These are phyloP conservation scores for Aleiodes testaceus DNA, from an alignment of 2,888 invertebrate genomes.

Conservation along the genomic window DNA sequence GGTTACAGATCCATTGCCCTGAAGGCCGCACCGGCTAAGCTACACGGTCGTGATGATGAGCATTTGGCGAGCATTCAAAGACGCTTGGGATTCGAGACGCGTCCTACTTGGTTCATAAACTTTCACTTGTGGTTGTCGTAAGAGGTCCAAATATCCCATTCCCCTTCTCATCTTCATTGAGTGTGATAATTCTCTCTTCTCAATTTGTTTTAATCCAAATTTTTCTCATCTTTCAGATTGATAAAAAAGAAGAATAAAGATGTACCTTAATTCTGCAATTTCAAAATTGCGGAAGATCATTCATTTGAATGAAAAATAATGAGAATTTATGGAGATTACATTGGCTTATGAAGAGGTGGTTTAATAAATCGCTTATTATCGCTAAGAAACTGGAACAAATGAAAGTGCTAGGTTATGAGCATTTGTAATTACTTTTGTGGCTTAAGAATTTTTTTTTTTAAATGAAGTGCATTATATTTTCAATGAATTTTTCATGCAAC, in stretches of 20 bases:
- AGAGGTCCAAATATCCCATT: slow-evolving; percentile 64
- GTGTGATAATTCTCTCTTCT: slow-evolving; percentile 36
- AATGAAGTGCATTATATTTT: too few relatives aligned
- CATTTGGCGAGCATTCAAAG: slow-evolving; percentile 66
- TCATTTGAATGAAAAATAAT: slow-evolving; percentile 1
- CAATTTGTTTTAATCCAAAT: not conserved
- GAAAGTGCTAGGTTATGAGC: slow-evolving; percentile 19
- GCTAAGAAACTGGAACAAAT: slow-evolving; percentile 23
- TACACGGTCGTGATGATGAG: slow-evolving; percentile 55
- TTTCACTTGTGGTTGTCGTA: slow-evolving; percentile 71
- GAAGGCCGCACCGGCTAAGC: slow-evolving; percentile 49
- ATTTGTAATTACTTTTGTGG: slow-evolving; percentile 19
- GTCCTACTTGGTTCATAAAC: slow-evolving; percentile 70
- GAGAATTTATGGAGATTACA: not conserved
- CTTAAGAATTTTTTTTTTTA: not conserved
- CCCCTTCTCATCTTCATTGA: slow-evolving; percentile 31
- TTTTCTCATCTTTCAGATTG: not conserved
- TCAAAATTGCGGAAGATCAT: slow-evolving; percentile 2
- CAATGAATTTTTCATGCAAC: not conserved
- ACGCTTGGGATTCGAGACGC: slow-evolving; percentile 61
- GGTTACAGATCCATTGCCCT: slow-evolving; percentile 33
- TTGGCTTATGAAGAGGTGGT: slow-evolving; percentile 13
- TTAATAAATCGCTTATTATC: slow-evolving; percentile 27
- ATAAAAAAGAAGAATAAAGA: too few relatives aligned
- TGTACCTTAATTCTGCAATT: too few relatives aligned